Percentiles rank a stretch among this genome's conserved stretches.
Evolutionary conservation across 2,113 vertebrate species (phyloP).

Genomic region (Sorex fumeus): DNA sequence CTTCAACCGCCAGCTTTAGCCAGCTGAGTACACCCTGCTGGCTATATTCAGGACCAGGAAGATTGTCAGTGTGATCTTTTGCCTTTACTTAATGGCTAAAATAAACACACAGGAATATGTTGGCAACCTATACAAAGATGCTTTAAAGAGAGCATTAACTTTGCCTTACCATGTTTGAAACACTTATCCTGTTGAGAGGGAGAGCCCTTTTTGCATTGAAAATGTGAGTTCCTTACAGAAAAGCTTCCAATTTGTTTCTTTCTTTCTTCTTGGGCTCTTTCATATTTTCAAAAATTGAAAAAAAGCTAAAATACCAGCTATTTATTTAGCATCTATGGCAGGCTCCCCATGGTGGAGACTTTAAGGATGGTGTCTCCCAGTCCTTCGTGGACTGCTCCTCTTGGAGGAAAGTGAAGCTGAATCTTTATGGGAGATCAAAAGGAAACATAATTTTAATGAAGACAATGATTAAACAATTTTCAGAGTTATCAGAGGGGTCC

Average conservation of each 20-base stretch:
- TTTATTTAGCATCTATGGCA: too few relatives aligned
- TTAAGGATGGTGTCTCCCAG: too few relatives aligned
- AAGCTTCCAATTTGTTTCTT: background rate
- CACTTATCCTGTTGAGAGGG: background rate
- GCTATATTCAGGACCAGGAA: background rate
- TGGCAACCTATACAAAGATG: background rate
- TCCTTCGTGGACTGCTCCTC: background rate
- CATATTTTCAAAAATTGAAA: background rate
- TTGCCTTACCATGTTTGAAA: rapidly evolving
- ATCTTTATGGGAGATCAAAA: too few relatives aligned
- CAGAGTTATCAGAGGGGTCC: background rate
- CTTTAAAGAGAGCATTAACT: background rate
- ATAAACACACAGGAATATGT: background rate
- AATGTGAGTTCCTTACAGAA: background rate
- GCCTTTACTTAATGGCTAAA: background rate
- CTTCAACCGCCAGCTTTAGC: background rate
- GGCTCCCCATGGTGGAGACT: background rate
- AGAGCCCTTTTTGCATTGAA: background rate
- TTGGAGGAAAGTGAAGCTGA: background rate
- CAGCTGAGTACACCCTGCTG: too few relatives aligned
- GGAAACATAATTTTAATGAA: too few relatives aligned
- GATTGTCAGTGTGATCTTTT: background rate
- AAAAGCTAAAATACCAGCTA: too few relatives aligned
- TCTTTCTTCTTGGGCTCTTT: background rate
- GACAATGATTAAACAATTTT: background rate